Evolutionary conservation across 2,113 vertebrate genomes (phyloP), one percentile per base, ranked within the genome.

Genomic region (Vulpes ferrilata): DNA sequence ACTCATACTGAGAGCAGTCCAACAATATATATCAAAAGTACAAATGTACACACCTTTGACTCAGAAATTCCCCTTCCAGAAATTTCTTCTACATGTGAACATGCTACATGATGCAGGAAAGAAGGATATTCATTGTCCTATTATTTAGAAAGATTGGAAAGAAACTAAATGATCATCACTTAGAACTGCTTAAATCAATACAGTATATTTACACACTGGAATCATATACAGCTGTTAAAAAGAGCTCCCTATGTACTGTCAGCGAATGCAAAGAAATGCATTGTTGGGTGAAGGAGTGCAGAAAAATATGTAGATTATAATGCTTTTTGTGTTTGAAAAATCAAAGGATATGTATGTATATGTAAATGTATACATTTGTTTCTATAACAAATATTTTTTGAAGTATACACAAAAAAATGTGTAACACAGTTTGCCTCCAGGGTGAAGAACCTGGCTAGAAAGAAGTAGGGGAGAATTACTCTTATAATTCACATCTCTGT

Each of bases 301-400:
- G 19, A 92, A 81, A 78, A 78, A 23, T 59, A 38, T 32, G 15
- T 16, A 1, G 60, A 60, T 67, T 53, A 51, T 27, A 59, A 80
- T 73, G 80, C 55, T 11, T 84, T 64, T 93, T 65, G 79, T 32
- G n/a, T 38, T 97, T 93, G 43, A 71, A 89, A 92, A 93, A 88
- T 43, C 17, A 51, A 80, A 87, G n/a, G 73, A 87, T 38, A 76
- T 88, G 55, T 86, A 84, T 19, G n/a, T 35, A 48, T 48, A 55
- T 13, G 27, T 35, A 73, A 55, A 88, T 19, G 57, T 30, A n/a
- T 65, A 32, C 67, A 55, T 67, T 84, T 67, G 38, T 81, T 96
- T 81, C 48, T 48, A 11, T 69, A 82, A 88, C n/a, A 16, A 88
- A 53, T 60, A 80, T 57, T 11, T 76, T 90, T 83, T 88, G 27